Conservation (phyloP, 2,797 vertebrate species). For the Notamacropus eugenii region DNA sequence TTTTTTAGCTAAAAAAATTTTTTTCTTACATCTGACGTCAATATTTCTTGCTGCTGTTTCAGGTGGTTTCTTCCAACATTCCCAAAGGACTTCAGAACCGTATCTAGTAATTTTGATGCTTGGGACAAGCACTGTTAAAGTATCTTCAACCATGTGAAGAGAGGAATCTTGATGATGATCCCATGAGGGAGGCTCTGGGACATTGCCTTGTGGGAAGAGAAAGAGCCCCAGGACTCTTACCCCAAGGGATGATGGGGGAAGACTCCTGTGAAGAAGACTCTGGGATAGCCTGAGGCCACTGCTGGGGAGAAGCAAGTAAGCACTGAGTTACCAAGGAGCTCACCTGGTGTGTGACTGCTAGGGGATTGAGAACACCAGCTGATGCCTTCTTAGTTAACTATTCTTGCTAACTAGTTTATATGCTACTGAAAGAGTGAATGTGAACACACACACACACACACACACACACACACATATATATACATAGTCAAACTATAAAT, state of each 20-base stretch:
- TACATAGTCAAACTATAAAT: neutral
- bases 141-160: neutral
- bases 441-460: too few species aligned
- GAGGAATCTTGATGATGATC: neutral
- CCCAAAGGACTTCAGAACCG: neutral
- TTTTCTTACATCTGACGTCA: neutral
- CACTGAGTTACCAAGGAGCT: neutral
- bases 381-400: neutral
- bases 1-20: neutral
- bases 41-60: neutral
- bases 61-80: neutral
- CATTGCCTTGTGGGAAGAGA: neutral
- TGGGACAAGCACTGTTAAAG: neutral
- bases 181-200: neutral
- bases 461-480: too few species aligned
- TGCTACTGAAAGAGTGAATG: neutral
- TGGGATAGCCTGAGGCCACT: neutral
- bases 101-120: neutral
- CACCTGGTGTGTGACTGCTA: neutral
- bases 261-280: neutral
- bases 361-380: neutral
- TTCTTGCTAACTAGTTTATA: neutral
- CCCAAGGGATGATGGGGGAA: neutral
- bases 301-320: neutral
- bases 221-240: neutral